Evolutionary conservation across 2,888 invertebrate species (phyloP), one percentile per base, ranked within the genome.

Genomic region (Yponomeuta cagnagella): DNA sequence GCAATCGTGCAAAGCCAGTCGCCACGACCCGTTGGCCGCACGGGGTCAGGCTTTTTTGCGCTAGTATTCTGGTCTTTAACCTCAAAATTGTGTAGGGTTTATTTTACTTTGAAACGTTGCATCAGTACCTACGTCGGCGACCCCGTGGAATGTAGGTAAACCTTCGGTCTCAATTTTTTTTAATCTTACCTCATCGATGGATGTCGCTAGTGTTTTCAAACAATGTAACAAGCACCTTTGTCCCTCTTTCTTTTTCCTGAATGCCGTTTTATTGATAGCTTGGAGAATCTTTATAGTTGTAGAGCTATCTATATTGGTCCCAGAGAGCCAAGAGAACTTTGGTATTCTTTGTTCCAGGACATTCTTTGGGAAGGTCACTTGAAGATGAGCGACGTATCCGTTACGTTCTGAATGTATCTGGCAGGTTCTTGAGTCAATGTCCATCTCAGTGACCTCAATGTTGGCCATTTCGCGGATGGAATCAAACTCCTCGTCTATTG

Each of bases 211-310:
- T 48, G 91, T 90, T 79, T 93, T 93, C 65, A 98, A 89, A 85
- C 98, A 98, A 68, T 97, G 96, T 82, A 98, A 96, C 70, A 98
- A 88, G 83, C 98, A 98, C 63, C 97, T 95, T 70, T 96, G 94
- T 70, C 97, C 97, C 82, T 96, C 96, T 74, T 95, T 95, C 1
- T 98, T 97, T 78, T 97, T 95, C 76, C 96, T 96, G 78, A 96
- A 94, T 0, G 97, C 97, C 70, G 96, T 95, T 82, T 95, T 95
- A 77, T 95, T 96, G 58, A 98, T 92, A 23, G 95, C 95, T 89
- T 97, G 97, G 69, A 97, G 88, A 70, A 98, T 90, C 82, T 96
- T 95, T 10, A 94, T 93, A 75, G 96, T 95, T 1, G 95, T 94
- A 65, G 93, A 86, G 73, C 95, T 95, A 77, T 96, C 96, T 1